Percentiles rank a stretch among this genome's conserved stretches.
These are phyloP conservation scores for Radopholus similis DNA, from an alignment of 1,140 invertebrate genomes.

Conservation along the genomic window DNA sequence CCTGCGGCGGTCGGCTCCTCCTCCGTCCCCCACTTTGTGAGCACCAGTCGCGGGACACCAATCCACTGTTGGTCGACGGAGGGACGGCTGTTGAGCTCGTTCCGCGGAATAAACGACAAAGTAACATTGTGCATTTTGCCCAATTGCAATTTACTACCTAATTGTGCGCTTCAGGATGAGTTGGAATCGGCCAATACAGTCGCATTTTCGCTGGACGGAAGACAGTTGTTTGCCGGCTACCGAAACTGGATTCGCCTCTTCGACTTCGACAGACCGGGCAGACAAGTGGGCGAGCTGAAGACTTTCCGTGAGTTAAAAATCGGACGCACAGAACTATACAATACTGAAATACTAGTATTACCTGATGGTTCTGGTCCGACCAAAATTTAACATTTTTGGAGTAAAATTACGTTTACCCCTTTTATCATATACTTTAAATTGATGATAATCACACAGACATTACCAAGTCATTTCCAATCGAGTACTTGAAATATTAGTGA, in stretches of 20 bases:
- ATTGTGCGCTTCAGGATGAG: conserved; percentile 29
- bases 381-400: background rate
- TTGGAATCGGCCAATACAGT: conserved; percentile 34
- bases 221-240: conserved; percentile 33
- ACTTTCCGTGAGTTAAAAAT: conserved; percentile 31
- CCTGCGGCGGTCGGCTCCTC: background rate
- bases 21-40: conserved; percentile 15
- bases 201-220: conserved; percentile 33
- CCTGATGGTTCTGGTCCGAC: too few species aligned
- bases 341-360: too few species aligned
- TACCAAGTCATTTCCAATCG: too few species aligned
- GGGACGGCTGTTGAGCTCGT: conserved; percentile 11
- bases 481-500: too few species aligned
- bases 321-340: conserved; percentile 1
- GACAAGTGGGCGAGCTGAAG: conserved; percentile 36
- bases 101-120: conserved; percentile 34
- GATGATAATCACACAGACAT: too few species aligned
- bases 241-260: conserved; percentile 26
- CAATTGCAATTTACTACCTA: background rate
- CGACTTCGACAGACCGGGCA: conserved; percentile 27
- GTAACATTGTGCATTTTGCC: conserved; percentile 3
- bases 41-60: conserved; percentile 25
- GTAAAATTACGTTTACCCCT: background rate
- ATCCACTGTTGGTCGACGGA: conserved; percentile 33
- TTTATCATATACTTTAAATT: too few species aligned